Base-by-base conservation (phyloP, 2,797 vertebrate genomes). In the Oceanodroma leucorhoa region DNA sequence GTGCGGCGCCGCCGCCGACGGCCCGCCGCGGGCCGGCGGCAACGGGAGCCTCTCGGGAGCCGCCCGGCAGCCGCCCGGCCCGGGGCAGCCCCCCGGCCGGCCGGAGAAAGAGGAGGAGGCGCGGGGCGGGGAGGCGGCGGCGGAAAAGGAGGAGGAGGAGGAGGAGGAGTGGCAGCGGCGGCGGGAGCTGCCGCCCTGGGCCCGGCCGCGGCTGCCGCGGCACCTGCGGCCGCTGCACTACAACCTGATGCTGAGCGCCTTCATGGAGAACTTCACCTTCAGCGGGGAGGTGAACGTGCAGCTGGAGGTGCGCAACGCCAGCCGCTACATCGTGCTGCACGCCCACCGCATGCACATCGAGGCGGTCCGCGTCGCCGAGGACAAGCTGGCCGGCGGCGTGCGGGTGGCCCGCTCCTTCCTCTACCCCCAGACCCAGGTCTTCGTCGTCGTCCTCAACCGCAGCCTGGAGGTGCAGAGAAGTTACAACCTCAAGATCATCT, bases 211-310 rank as follows among this genome's bases (percentile, higher is more conserved):
- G 84, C 96, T 99, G 40, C 98, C 99, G 2, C 98, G 98, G 14
- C 96, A 98, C 14, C 83, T 99, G 87, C 98, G 98, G 80, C 99
- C 99, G 5, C 98, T 99, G 8, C 99, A 99, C 97, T 99, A 99
- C 89, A 99, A 99, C 97, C 98, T 99, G 92, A 98, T 98, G 97
- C 98, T 99, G 80, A 98, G 97, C n/a, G 98, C 98, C 88, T 98
- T 98, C 98, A 99, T 99, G 99, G 99, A 99, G 96, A 99, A 99
- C 98, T 99, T 99, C 97, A 99, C 99, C 97, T 99, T 99, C 97
- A 98, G 98, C 11, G 99, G 99, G 17, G 99, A 99, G 91, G 98
- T 99, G 95, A 99, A 98, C 98, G 98, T 99, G 65, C 99, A 99
- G 97, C 97, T 99, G 78, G 98, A 99, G 96, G 99, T 99, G 92